These are phyloP conservation scores for Trematomus bernacchii DNA, from an alignment of 2,797 vertebrate species.

Conservation along the genomic window DNA sequence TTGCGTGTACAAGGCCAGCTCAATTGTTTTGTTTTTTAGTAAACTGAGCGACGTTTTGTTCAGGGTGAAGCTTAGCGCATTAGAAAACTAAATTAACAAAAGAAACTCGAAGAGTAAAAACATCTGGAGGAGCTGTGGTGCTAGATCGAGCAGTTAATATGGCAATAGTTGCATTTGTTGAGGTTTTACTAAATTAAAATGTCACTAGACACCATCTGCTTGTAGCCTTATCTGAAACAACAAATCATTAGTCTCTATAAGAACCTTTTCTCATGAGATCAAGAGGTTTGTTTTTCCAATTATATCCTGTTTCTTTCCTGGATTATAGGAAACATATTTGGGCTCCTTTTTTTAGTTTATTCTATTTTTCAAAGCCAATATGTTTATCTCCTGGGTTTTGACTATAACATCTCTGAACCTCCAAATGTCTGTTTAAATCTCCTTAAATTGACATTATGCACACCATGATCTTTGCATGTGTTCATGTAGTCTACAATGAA, in stretches of 20 bases:
- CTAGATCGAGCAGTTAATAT: constrained; percentile 22
- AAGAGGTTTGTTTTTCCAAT: constrained; percentile 1
- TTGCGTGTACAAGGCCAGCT: constrained; percentile 20
- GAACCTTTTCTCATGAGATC: neutral
- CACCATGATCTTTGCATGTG: neutral
- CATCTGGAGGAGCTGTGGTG: constrained; percentile 16
- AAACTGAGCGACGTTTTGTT: constrained; percentile 35
- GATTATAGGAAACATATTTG: neutral
- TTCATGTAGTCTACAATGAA: neutral
- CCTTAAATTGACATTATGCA: neutral
- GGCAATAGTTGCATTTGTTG: neutral
- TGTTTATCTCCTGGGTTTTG: constrained; percentile 27
- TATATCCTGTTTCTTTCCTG: neutral
- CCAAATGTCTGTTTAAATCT: constrained; percentile 21
- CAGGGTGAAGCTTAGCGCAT: constrained; percentile 27
- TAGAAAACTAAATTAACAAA: neutral
- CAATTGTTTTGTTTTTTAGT: constrained; percentile 20
- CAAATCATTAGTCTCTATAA: neutral
- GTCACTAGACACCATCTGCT: neutral
- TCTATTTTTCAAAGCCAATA: too few relatives aligned
- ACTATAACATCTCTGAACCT: neutral
- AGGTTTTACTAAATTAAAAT: neutral
- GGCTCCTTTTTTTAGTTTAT: too few relatives aligned
- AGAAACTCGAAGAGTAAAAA: constrained; percentile 51
- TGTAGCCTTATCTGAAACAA: neutral